phyloP scores from a whole-genome alignment of 2,797 vertebrate species.

The Schizopygopsis pylzovi region DNA sequence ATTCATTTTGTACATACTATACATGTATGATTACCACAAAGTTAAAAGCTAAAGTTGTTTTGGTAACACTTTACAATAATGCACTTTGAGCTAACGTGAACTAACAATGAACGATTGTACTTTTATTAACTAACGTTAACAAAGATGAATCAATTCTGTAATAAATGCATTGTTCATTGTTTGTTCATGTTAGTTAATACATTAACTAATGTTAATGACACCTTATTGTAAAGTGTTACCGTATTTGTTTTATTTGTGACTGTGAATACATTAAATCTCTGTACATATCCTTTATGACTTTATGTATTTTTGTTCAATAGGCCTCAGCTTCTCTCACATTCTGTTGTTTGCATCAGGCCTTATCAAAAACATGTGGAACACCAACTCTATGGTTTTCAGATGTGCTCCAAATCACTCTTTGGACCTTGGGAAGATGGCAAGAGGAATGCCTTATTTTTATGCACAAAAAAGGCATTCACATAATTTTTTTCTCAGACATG shows the following conservation, averaged over 20 bases:
- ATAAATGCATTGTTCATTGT: too few species aligned
- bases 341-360: slow-evolving; percentile 64
- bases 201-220: background rate
- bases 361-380: slow-evolving; percentile 76
- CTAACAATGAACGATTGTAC: too few species aligned
- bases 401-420: slow-evolving; percentile 73
- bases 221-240: too few species aligned
- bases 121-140: too few species aligned
- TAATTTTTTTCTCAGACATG: background rate
- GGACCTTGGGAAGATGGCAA: slow-evolving; percentile 50
- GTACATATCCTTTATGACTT: slow-evolving; percentile 31
- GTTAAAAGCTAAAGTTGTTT: slow-evolving; percentile 4
- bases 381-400: slow-evolving; percentile 71
- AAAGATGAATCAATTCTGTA: too few species aligned
- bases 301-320: slow-evolving; percentile 40
- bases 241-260: background rate
- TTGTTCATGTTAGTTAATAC: too few species aligned
- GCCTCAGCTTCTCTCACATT: slow-evolving; percentile 51
- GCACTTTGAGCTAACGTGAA: too few species aligned
- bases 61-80: background rate
- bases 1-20: background rate
- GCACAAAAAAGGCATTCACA: slow-evolving; percentile 6
- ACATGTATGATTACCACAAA: background rate
- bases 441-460: slow-evolving; percentile 23
- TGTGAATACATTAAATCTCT: slow-evolving; percentile 31